phyloP scores from a whole-genome alignment of 1,140 invertebrate genomes.

The Drosophila santomea region DNA sequence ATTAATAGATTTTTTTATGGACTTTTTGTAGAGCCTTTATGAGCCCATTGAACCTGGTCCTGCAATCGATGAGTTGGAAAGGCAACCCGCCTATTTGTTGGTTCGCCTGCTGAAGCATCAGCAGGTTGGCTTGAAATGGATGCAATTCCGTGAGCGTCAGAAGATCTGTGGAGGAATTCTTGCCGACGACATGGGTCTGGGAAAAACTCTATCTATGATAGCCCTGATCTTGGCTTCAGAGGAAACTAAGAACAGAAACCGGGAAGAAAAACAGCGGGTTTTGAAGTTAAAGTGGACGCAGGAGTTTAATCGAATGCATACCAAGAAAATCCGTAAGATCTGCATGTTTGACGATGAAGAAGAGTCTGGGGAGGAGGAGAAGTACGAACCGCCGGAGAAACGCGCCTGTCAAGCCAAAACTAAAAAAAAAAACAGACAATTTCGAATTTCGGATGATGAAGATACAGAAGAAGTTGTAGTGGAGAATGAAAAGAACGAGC shows the following conservation, averaged over 20 bases:
- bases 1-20: too few relatives aligned
- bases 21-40: conserved; percentile 31
- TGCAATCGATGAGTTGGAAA: conserved; percentile 5
- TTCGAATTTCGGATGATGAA: conserved; percentile 29
- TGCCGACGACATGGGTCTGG: conserved; percentile 68
- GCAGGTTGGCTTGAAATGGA: conserved; percentile 90
- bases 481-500: conserved; percentile 3
- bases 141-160: conserved; percentile 93
- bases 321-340: background rate
- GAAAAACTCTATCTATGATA: conserved; percentile 96
- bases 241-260: conserved; percentile 9
- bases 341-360: conserved; percentile 37
- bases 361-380: conserved; percentile 1
- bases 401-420: background rate
- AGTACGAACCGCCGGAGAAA: conserved; percentile 1
- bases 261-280: background rate
- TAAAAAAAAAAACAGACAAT: background rate
- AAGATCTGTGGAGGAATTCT: conserved; percentile 63
- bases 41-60: conserved; percentile 18
- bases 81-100: conserved; percentile 28
- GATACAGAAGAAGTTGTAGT: background rate
- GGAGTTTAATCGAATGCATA: conserved; percentile 7
- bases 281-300: conserved; percentile 11
- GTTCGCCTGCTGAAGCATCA: conserved; percentile 50
- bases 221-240: conserved; percentile 87